Percentiles rank a stretch among this genome's conserved stretches.
Evolutionary conservation across 2,888 invertebrate species (phyloP).

Genomic region (Chloromyia formosa): DNA sequence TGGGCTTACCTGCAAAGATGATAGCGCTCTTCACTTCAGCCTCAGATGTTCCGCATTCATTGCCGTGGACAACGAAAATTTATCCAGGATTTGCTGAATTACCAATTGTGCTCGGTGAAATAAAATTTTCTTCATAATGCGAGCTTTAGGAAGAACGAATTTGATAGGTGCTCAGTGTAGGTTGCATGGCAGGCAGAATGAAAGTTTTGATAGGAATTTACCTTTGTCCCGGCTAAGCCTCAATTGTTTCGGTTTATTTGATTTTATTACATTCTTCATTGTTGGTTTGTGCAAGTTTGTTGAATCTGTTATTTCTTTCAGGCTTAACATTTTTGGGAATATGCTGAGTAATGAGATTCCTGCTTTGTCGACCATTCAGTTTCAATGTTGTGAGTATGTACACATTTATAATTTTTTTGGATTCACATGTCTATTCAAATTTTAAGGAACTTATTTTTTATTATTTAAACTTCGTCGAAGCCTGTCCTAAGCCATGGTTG

Average conservation of each 20-base stretch:
- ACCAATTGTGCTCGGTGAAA: conserved; percentile 21
- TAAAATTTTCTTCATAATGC: conserved; percentile 30
- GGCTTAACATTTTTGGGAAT: no score
- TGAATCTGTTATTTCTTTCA: no score
- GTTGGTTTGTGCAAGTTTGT: no score
- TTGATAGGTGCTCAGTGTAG: conserved; percentile 20
- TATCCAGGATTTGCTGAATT: conserved; percentile 25
- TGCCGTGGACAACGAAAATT: background rate
- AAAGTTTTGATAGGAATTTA: conserved; percentile 24
- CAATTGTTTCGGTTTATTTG: conserved; percentile 23
- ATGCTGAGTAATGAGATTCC: no score
- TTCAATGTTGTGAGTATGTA: no score
- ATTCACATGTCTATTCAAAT: no score
- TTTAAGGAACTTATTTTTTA: no score
- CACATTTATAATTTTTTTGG: no score
- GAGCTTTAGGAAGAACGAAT: background rate
- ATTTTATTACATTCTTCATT: background rate
- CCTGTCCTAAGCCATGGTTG: no score
- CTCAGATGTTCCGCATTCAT: conserved; percentile 13
- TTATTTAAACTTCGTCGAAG: no score
- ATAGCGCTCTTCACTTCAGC: conserved; percentile 9
- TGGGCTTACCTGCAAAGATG: conserved; percentile 32
- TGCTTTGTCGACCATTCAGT: no score
- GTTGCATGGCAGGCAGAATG: background rate
- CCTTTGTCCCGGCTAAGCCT: background rate